Evolutionary conservation across 1,140 invertebrate species (phyloP).

Genomic region (Drosophila athabasca): DNA sequence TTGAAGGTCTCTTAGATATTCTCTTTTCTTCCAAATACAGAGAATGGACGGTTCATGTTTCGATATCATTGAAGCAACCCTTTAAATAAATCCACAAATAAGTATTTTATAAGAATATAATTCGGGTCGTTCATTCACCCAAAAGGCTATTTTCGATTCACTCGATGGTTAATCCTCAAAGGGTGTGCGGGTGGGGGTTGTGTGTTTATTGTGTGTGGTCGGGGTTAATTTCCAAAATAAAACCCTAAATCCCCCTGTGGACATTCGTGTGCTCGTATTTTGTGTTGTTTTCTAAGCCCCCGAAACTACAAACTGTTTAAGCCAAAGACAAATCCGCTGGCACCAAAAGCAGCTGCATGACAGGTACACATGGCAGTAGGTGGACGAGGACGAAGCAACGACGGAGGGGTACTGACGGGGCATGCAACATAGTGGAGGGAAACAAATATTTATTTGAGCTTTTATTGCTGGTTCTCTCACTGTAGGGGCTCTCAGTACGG

Average conservation of each 20-base stretch:
- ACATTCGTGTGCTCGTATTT: constrained; percentile 30
- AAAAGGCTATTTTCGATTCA: not conserved
- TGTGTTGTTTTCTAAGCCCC: constrained; percentile 40
- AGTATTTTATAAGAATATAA: too few species aligned
- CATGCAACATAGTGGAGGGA: constrained; percentile 9
- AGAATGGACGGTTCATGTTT: too few species aligned
- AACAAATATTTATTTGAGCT: constrained; percentile 69
- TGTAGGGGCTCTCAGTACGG: constrained; percentile 28
- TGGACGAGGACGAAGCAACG: too few species aligned
- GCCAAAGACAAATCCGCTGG: constrained; percentile 48
- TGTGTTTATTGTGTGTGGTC: constrained; percentile 13
- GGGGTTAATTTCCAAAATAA: not conserved
- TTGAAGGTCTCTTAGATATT: too few species aligned
- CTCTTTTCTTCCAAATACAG: too few species aligned
- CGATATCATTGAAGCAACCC: too few species aligned
- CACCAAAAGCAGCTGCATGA: constrained; percentile 34
- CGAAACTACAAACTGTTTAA: constrained; percentile 50
- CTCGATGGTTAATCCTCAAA: constrained; percentile 16
- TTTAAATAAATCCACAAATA: too few species aligned
- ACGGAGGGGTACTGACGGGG: not conserved
- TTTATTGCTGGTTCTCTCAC: constrained; percentile 57
- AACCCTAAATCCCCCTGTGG: constrained; percentile 19
- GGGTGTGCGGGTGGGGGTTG: too few species aligned
- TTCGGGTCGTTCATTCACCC: not conserved
- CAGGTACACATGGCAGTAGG: constrained; percentile 23